Conservation (phyloP, 2,113 vertebrate species). For the Camelus dromedarius region DNA sequence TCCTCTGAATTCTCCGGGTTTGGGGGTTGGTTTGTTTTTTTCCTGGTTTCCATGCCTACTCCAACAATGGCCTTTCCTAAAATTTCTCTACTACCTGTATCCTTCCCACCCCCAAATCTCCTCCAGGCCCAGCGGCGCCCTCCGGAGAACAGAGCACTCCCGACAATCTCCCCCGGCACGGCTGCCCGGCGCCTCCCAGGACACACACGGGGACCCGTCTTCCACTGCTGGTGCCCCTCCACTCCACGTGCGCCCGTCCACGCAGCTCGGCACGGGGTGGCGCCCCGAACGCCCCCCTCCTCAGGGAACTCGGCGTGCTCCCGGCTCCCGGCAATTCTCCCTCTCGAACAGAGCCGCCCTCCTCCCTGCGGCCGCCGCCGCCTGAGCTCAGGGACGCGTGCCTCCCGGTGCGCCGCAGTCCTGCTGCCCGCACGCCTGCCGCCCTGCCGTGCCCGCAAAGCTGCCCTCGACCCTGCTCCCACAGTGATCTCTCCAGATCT, state of each 20-base stretch:
- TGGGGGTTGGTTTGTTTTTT: neutral
- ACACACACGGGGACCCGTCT: fast-evolving
- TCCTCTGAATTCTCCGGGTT: neutral
- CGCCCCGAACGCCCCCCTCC: neutral
- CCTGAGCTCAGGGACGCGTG: neutral
- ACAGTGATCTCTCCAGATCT: fast-evolving
- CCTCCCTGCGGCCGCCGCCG: too few species aligned
- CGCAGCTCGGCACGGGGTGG: fast-evolving
- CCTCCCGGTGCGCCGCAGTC: fast-evolving
- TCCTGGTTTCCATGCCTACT: neutral
- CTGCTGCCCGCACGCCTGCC: neutral
- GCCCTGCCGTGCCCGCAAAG: neutral
- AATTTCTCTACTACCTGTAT: neutral
- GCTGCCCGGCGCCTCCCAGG: neutral
- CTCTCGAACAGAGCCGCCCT: too few species aligned
- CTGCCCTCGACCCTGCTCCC: neutral
- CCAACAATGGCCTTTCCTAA: neutral
- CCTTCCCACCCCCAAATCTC: neutral
- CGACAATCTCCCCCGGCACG: too few species aligned
- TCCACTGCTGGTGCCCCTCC: fast-evolving
- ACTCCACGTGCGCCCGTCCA: neutral
- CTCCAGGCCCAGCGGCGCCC: fast-evolving
- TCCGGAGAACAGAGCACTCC: neutral
- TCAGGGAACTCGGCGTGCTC: neutral
- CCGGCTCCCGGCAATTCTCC: fast-evolving